These are phyloP conservation scores for Ancistrus triradiatus DNA, from an alignment of 2,113 vertebrate genomes.

Conservation along the genomic window DNA sequence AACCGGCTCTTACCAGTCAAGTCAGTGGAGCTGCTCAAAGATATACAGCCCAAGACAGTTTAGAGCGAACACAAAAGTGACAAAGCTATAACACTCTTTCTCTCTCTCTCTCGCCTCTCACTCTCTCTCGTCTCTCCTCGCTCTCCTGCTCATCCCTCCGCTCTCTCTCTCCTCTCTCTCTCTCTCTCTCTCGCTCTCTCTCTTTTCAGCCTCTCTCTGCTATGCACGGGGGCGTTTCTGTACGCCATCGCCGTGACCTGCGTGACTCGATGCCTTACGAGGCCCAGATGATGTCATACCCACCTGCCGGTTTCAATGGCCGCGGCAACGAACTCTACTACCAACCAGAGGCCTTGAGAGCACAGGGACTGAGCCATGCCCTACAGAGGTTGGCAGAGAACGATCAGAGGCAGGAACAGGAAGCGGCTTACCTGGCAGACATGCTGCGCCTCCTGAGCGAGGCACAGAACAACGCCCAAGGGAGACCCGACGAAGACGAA, in stretches of 20 bases:
- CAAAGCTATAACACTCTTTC: too few relatives aligned
- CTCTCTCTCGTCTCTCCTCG: too few relatives aligned
- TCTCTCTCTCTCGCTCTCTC: conserved; percentile 12
- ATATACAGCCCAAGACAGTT: too few relatives aligned
- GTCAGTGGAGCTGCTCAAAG: too few relatives aligned
- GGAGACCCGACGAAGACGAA: conserved; percentile 52
- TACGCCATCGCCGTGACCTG: conserved; percentile 62
- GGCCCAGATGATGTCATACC: conserved; percentile 66
- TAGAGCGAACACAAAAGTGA: too few relatives aligned
- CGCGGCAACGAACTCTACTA: conserved; percentile 55
- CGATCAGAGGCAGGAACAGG: conserved; percentile 66
- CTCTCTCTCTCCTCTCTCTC: too few relatives aligned
- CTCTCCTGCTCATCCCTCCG: too few relatives aligned
- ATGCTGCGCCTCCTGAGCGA: conserved; percentile 68
- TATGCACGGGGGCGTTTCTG: conserved; percentile 36
- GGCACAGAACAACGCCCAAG: conserved; percentile 46
- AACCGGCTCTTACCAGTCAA: too few relatives aligned
- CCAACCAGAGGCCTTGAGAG: conserved; percentile 59
- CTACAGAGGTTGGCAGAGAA: conserved; percentile 72
- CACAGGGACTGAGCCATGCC: conserved; percentile 64
- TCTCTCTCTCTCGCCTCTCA: too few relatives aligned
- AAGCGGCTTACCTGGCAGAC: conserved; percentile 62
- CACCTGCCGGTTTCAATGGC: conserved; percentile 41
- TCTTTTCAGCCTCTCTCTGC: conserved; percentile 59
- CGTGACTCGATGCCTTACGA: conserved; percentile 61